These are phyloP conservation scores for Xestoiulus laeticollis DNA, from an alignment of 2,888 invertebrate genomes.

Conservation along the genomic window DNA sequence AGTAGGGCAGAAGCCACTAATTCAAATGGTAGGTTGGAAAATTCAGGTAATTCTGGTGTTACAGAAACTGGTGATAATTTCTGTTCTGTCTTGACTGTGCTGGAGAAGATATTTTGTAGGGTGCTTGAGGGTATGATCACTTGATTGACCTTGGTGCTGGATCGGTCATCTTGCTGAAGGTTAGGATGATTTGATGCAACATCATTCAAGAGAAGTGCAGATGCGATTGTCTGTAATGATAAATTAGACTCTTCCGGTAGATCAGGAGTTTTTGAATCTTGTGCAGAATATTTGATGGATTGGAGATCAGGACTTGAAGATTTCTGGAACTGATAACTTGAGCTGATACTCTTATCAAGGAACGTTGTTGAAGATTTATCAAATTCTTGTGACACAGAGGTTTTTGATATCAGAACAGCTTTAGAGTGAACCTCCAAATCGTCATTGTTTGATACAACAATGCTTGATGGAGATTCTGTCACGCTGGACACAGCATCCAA, in stretches of 20 bases:
- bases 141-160: neutral
- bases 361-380: neutral
- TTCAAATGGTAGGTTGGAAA: neutral
- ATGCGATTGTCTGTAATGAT: neutral
- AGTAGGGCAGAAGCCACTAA: neutral
- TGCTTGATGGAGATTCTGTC: neutral
- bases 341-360: neutral
- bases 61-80: neutral
- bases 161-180: neutral
- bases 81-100: neutral
- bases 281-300: neutral
- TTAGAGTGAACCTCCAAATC: neutral
- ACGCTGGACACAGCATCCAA: neutral
- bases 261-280: neutral
- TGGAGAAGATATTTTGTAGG: neutral
- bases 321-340: neutral
- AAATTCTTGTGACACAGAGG: neutral
- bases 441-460: neutral
- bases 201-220: neutral
- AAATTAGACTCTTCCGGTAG: neutral
- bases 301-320: neutral
- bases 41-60: neutral
- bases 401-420: neutral
- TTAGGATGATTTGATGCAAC: neutral
- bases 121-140: neutral